Conservation (phyloP, 2,888 invertebrate genomes). For the Andrena praecox region DNA sequence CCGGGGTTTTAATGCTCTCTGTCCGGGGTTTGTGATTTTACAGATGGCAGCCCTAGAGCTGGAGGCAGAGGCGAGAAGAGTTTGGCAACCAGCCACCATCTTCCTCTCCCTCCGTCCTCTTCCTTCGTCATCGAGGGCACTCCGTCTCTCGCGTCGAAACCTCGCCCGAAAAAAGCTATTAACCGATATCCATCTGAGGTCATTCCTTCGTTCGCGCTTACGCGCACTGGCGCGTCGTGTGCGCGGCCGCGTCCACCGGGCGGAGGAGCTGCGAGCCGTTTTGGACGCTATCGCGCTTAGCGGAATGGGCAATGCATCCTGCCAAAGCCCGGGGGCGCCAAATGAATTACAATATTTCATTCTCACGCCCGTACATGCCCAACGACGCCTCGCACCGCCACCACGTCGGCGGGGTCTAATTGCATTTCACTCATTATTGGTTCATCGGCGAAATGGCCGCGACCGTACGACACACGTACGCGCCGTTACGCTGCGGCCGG, state of each 20-base stretch:
- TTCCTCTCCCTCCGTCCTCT: background rate
- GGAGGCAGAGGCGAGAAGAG: conserved; percentile 14
- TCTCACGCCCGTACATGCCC: conserved; percentile 74
- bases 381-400: conserved; percentile 69
- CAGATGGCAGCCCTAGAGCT: no score
- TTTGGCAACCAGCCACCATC: conserved; percentile 53
- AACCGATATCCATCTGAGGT: conserved; percentile 83
- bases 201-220: conserved; percentile 75
- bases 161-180: conserved; percentile 81
- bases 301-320: conserved; percentile 75
- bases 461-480: conserved; percentile 38
- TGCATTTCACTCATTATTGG: conserved; percentile 75
- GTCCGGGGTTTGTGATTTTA: no score
- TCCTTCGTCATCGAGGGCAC: conserved; percentile 15
- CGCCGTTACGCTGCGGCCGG: conserved; percentile 16
- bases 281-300: conserved; percentile 74
- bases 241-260: conserved; percentile 30
- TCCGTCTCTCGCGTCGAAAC: conserved; percentile 58
- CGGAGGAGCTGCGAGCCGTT: conserved; percentile 55
- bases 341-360: conserved; percentile 81
- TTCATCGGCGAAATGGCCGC: conserved; percentile 54
- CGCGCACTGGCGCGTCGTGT: conserved; percentile 44
- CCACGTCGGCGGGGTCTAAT: conserved; percentile 58
- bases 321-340: conserved; percentile 76
- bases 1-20: no score